These are phyloP conservation scores for Trachurus trachurus DNA, from an alignment of 2,797 vertebrate genomes.

Conservation along the genomic window DNA sequence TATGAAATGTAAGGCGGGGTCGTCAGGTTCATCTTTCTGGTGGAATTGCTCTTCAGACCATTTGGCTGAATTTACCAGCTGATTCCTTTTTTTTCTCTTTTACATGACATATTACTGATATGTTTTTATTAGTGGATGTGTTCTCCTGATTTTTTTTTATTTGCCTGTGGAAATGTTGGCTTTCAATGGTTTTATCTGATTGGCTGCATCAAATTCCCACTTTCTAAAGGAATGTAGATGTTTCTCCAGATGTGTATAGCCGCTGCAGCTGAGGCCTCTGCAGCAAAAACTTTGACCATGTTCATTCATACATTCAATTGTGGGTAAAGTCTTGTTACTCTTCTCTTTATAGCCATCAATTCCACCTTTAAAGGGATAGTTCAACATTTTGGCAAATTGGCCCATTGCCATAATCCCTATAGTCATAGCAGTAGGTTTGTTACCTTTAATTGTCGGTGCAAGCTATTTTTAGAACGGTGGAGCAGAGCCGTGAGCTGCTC, in stretches of 20 bases:
- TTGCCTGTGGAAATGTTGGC: neutral
- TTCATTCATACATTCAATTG: neutral
- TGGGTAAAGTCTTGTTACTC: neutral
- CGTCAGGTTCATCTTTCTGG: neutral
- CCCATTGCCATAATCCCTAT: no score
- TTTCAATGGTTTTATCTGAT: conserved; percentile 14
- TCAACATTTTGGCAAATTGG: no score
- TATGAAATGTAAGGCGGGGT: neutral
- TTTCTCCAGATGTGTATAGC: conserved; percentile 3
- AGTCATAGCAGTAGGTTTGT: no score
- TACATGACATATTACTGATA: neutral
- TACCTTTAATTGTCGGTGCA: no score
- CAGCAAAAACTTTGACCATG: neutral
- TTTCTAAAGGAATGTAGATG: neutral
- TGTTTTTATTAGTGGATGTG: neutral
- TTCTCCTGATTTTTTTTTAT: neutral
- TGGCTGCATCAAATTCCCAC: neutral
- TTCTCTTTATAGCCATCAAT: no score
- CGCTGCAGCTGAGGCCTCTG: neutral
- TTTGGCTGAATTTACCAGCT: neutral
- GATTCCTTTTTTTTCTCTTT: neutral
- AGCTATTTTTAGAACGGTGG: no score
- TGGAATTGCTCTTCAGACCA: neutral
- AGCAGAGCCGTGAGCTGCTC: no score
- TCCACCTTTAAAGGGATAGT: no score